phyloP scores from a whole-genome alignment of 2,888 invertebrate genomes.

The Eucriotettix oculatus region DNA sequence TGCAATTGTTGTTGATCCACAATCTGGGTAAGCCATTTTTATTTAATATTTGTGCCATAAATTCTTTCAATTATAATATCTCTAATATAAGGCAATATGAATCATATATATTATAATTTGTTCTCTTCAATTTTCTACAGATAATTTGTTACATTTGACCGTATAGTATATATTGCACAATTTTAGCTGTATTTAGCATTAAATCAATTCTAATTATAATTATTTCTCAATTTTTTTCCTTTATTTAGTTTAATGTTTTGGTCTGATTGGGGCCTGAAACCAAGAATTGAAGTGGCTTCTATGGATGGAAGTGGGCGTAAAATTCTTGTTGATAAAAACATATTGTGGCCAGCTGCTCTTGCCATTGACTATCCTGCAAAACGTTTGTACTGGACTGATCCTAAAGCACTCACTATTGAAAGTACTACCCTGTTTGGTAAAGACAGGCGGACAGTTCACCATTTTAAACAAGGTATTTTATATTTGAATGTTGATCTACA shows the following conservation, averaged over 20 bases:
- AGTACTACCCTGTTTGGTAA: slow-evolving; percentile 49
- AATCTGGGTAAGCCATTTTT: slow-evolving; percentile 30
- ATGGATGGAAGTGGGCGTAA: slow-evolving; percentile 45
- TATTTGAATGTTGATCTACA: slow-evolving; percentile 1
- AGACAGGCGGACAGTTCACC: slow-evolving; percentile 40
- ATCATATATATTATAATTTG: too few relatives aligned
- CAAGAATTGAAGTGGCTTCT: slow-evolving; percentile 43
- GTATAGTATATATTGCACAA: too few relatives aligned
- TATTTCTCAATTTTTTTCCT: neutral
- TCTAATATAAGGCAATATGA: too few relatives aligned
- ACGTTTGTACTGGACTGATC: slow-evolving; percentile 73
- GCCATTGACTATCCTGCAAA: slow-evolving; percentile 55
- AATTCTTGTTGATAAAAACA: slow-evolving; percentile 38
- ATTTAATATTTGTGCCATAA: neutral
- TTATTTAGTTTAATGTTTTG: slow-evolving; percentile 47
- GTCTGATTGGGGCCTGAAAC: slow-evolving; percentile 50
- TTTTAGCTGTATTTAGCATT: too few relatives aligned
- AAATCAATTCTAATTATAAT: neutral
- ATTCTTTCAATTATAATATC: too few relatives aligned
- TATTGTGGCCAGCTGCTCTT: slow-evolving; percentile 59
- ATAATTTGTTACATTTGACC: too few relatives aligned
- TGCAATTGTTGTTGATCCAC: slow-evolving; percentile 52
- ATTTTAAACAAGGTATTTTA: slow-evolving; percentile 31
- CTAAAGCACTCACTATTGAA: slow-evolving; percentile 56
- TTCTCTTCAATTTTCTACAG: too few relatives aligned